Conservation (phyloP, 1,140 invertebrate genomes). For the Phymastichus coffea region DNA sequence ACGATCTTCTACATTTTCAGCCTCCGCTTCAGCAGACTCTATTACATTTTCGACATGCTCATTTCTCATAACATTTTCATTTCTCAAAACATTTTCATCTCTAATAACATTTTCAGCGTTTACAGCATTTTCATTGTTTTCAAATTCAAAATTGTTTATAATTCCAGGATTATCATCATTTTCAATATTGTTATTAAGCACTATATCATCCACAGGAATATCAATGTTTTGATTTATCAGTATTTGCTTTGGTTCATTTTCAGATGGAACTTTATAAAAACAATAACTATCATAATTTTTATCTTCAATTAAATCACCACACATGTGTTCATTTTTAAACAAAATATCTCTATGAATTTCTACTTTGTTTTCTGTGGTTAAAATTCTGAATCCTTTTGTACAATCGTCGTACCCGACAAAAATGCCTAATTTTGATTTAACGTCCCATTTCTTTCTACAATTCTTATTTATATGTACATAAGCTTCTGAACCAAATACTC, state of each 20-base stretch:
- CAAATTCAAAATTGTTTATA: not conserved
- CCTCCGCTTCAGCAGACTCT: not conserved
- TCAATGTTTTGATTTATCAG: not conserved
- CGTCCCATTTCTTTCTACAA: conserved; percentile 30
- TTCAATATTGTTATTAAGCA: not conserved
- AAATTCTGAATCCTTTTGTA: conserved; percentile 3
- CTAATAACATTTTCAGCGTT: not conserved
- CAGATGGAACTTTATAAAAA: not conserved
- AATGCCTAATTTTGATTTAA: conserved; percentile 28
- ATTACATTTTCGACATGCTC: not conserved
- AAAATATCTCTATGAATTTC: not conserved
- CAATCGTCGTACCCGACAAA: conserved; percentile 32
- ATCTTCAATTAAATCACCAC: not conserved
- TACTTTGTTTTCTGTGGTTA: not conserved
- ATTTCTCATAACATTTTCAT: too few relatives aligned
- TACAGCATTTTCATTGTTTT: not conserved
- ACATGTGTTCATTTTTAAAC: not conserved
- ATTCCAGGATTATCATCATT: not conserved
- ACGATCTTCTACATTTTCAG: too few relatives aligned
- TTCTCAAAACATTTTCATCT: not conserved
- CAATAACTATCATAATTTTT: not conserved
- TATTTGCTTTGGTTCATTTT: conserved; percentile 3
- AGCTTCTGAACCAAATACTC: conserved; percentile 32
- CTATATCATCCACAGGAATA: not conserved
- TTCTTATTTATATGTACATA: conserved; percentile 26